Evolutionary conservation across 92 coral and sea anemone species (phyloP), one percentile per base, ranked within the genome.

Genomic region (Pocillopora grandis): DNA sequence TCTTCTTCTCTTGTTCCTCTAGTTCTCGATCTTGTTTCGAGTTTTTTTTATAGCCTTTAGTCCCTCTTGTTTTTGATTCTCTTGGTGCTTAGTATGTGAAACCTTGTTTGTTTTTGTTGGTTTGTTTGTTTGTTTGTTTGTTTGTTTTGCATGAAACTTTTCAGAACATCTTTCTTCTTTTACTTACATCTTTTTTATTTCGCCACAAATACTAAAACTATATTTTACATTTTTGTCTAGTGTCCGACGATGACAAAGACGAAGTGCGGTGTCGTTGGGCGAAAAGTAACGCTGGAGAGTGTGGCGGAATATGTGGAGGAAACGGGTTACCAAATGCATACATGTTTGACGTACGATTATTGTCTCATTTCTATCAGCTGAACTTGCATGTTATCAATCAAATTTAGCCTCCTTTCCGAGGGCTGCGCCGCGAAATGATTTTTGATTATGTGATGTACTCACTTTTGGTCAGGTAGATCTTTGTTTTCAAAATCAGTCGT

Each of bases 181-280:
- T 61, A 61, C 72, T 49, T 58, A 49, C 64, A 31, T 36, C 17
- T 23, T 57, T n/a, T 57, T 23, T 23, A 23, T 23, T 23, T 23
- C 27, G 27, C 27, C 27, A 23, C 71, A 12, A 19, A 59, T 42
- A 7, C 49, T 42, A 12, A 72, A 60, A 37, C 74, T n/a, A 52
- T 58, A 61, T 12, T 62, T 5, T 58, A 23, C 31, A 4, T 48
- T 56, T 9, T 14, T 36, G 65, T 19, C 37, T 71, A 93, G 97
- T 91, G 58, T 88, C 87, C 71, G 97, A 93, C 80, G 94, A 85
- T 19, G 97, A 93, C 66, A 89, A 86, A 67, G 97, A 93, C 65
- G 91, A 90, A 62, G 90, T 93, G 9, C 92, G 97, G 10, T 93
- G 97, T 70, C 97, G 97, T 12, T 93, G 97, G 97, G 97, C 94